These are phyloP conservation scores for Hetaerina titia DNA, from an alignment of 2,888 invertebrate genomes.

Conservation along the genomic window DNA sequence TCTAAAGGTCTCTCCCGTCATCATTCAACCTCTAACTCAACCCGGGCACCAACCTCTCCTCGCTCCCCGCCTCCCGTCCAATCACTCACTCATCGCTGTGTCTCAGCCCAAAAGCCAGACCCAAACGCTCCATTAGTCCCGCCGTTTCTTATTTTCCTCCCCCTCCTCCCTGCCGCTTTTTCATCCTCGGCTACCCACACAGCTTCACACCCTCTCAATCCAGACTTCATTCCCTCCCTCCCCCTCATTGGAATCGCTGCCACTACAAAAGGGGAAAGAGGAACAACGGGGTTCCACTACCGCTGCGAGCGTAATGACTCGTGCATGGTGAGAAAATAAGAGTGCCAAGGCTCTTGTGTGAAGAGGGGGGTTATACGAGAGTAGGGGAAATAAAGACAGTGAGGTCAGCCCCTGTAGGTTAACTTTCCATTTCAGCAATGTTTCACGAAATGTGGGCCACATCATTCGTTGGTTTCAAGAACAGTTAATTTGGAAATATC, in stretches of 20 bases:
- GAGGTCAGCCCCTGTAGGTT: background rate
- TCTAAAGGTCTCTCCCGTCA: background rate
- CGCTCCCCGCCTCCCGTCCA: background rate
- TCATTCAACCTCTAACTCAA: background rate
- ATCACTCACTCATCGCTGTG: constrained; percentile 32
- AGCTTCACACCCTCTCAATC: background rate
- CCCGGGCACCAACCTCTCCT: background rate
- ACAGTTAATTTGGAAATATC: background rate
- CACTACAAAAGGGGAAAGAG: constrained; percentile 25
- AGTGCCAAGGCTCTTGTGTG: background rate
- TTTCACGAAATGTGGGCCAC: too few species aligned
- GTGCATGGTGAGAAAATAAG: background rate
- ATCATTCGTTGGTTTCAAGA: too few species aligned
- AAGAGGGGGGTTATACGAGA: background rate
- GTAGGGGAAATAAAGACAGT: background rate
- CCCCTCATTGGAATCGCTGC: constrained; percentile 22
- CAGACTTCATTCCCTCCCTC: background rate
- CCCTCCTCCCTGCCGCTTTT: background rate
- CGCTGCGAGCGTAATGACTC: background rate
- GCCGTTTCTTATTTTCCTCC: background rate
- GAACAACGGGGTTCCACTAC: constrained; percentile 2
- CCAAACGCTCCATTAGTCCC: constrained; percentile 29
- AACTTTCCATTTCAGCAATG: background rate
- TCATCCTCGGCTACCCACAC: background rate
- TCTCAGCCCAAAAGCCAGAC: constrained; percentile 23